A percentile compares a stretch with the other conserved stretches of the same genome.
Evolutionary conservation across 2,113 vertebrate genomes (phyloP).

Genomic region (Leuciscus idus): DNA sequence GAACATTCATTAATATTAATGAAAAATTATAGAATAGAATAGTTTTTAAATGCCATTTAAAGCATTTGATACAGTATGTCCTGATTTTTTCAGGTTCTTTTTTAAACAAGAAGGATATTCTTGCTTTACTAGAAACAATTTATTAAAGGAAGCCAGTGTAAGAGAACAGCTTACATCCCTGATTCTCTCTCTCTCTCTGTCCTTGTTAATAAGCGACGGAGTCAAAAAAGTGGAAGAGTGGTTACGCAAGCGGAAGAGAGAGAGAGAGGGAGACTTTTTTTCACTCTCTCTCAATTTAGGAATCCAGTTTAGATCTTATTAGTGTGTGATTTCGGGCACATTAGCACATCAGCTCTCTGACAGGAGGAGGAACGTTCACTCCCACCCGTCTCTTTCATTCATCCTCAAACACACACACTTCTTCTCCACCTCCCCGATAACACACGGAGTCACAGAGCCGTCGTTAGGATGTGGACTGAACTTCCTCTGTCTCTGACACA

Average conservation of each 20-base stretch:
- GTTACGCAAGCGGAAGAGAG: slow-evolving; percentile 64
- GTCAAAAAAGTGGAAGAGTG: neutral
- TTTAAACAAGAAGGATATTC: neutral
- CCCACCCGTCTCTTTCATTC: slow-evolving; percentile 18
- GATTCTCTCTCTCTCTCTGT: neutral
- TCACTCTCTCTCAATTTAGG: slow-evolving; percentile 60
- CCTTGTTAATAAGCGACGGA: slow-evolving; percentile 32
- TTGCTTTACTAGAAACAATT: neutral
- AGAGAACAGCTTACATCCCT: neutral
- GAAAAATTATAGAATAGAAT: neutral
- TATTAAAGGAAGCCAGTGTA: neutral
- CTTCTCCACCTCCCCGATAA: slow-evolving; percentile 47
- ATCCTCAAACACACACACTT: slow-evolving; percentile 1
- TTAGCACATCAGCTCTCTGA: slow-evolving; percentile 8
- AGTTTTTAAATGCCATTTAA: neutral
- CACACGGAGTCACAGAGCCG: neutral
- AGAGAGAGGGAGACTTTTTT: slow-evolving; percentile 63
- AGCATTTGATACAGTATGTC: neutral
- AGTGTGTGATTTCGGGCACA: slow-evolving; percentile 47
- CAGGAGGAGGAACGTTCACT: slow-evolving; percentile 25
- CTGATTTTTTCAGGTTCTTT: neutral
- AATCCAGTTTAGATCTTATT: slow-evolving; percentile 69
- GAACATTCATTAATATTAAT: too few species aligned
- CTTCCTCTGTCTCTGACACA: neutral
- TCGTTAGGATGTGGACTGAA: neutral